These are phyloP conservation scores for Antheraea assamensis DNA, from an alignment of 2,888 invertebrate genomes.

Conservation along the genomic window DNA sequence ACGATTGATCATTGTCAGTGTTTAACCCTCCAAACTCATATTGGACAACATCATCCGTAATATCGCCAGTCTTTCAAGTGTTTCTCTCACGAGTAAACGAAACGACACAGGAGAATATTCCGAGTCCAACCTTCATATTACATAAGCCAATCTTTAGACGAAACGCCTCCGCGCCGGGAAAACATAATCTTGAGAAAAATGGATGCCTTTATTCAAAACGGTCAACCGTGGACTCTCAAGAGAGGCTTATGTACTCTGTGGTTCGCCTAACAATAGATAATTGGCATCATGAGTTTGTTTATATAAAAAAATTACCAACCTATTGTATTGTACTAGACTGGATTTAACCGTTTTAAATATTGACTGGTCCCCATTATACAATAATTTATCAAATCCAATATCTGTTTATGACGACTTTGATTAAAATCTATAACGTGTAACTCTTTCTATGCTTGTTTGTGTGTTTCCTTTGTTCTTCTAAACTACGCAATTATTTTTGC, in stretches of 20 bases:
- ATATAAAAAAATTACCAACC: background rate
- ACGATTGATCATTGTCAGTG: background rate
- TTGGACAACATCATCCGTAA: background rate
- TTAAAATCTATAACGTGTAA: no score
- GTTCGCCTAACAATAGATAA: conserved; percentile 8
- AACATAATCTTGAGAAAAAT: conserved; percentile 14
- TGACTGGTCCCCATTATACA: background rate
- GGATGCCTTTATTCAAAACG: conserved; percentile 4
- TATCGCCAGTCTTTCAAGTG: background rate
- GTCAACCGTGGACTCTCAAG: conserved; percentile 11
- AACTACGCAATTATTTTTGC: no score
- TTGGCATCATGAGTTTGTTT: background rate
- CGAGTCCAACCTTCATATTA: background rate
- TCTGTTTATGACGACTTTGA: no score
- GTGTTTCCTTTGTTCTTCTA: no score
- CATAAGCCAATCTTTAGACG: background rate
- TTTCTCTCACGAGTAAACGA: background rate
- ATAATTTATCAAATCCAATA: no score
- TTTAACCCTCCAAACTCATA: background rate
- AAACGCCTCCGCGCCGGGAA: background rate
- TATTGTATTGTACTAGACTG: background rate
- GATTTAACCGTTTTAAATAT: background rate
- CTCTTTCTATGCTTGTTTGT: no score
- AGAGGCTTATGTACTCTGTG: conserved; percentile 6
- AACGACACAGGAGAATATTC: background rate